Evolutionary conservation across 2,113 vertebrate species (phyloP).

Genomic region (Glaucidium brasilianum): DNA sequence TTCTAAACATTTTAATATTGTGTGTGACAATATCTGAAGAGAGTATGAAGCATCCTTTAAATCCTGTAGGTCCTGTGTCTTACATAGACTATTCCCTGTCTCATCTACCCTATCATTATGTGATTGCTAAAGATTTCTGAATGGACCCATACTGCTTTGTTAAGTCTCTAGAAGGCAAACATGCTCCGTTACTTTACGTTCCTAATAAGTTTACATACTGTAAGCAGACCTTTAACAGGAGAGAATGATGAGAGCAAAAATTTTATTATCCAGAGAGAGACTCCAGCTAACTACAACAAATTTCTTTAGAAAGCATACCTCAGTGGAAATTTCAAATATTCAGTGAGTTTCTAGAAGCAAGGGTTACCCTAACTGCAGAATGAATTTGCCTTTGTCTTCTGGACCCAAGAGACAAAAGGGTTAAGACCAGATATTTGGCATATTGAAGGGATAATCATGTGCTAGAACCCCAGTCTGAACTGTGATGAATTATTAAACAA

Average conservation of each 20-base stretch:
- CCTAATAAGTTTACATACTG: neutral
- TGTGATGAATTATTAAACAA: conserved; percentile 76
- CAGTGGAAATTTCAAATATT: neutral
- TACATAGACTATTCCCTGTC: neutral
- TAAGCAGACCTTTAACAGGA: neutral
- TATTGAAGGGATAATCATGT: conserved; percentile 33
- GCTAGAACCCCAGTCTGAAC: conserved; percentile 41
- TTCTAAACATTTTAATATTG: neutral
- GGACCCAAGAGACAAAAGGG: neutral
- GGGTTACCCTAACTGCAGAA: neutral
- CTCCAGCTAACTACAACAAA: neutral
- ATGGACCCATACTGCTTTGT: neutral
- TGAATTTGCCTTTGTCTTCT: neutral
- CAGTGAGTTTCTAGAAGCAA: neutral
- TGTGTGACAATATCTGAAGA: neutral
- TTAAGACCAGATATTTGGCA: conserved; percentile 42
- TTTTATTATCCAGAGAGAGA: neutral
- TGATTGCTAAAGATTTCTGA: neutral
- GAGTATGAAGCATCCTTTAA: neutral
- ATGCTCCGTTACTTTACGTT: neutral
- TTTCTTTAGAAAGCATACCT: neutral
- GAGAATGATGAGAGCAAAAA: neutral
- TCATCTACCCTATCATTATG: neutral
- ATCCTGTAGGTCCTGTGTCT: neutral
- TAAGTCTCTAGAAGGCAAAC: neutral